phyloP scores from a whole-genome alignment of 2,888 invertebrate genomes.

The Macaria liturata region DNA sequence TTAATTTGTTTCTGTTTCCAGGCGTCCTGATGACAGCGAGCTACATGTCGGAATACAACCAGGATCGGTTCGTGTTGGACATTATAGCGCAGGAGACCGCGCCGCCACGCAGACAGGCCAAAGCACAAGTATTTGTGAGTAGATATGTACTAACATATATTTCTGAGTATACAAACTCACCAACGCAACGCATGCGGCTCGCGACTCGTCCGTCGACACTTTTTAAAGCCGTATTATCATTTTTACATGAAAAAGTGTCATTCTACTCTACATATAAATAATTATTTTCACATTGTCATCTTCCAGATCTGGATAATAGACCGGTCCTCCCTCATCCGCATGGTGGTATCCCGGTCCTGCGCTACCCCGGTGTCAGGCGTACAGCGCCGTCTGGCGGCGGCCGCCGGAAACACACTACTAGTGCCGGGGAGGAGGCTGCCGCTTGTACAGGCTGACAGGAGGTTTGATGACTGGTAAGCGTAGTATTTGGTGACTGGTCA shows the following conservation, averaged over 20 bases:
- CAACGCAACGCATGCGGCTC: no score
- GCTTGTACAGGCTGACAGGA: constrained; percentile 63
- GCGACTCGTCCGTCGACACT: no score
- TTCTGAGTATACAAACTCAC: no score
- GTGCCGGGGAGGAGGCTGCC: constrained; percentile 86
- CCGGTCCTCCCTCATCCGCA: constrained; percentile 90
- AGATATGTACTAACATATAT: no score
- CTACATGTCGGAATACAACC: constrained; percentile 94
- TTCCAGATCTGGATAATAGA: constrained; percentile 94
- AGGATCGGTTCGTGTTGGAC: constrained; percentile 93
- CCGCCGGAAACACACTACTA: constrained; percentile 87
- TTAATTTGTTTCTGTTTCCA: constrained; percentile 34
- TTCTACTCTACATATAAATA: no score
- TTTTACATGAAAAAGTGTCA: no score
- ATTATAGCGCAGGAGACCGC: constrained; percentile 92
- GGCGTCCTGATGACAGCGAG: constrained; percentile 87
- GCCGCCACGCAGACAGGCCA: constrained; percentile 89
- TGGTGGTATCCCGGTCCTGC: constrained; percentile 92
- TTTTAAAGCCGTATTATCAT: no score
- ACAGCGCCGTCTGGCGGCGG: constrained; percentile 88
- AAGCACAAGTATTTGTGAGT: constrained; percentile 90
- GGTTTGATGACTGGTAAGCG: constrained; percentile 85
- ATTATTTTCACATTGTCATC: no score
- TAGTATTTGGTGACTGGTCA: no score
- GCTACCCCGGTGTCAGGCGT: constrained; percentile 87